Base-by-base conservation (phyloP, 2,888 invertebrate genomes). In the Orthosia gracilis region DNA sequence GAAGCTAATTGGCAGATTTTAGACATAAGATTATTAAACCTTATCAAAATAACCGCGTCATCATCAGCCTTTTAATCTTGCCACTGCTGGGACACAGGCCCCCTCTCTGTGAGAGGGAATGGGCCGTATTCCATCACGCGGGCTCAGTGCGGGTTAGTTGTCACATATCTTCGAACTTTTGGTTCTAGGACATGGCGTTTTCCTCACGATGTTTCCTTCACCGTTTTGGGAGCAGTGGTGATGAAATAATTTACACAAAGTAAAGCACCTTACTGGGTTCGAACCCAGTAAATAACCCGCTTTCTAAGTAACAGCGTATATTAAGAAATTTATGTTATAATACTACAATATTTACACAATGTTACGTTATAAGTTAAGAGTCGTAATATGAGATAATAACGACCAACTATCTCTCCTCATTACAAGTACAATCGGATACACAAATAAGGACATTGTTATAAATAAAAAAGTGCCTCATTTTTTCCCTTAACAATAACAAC, bases 401-500 rank as follows among this genome's bases (percentile, higher is more conserved):
- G 23, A 40, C 7, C 55, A 21, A 64, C 21, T 66, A 57, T 78
- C 52, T 66, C 61, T 57, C 15, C 58, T 72, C 52, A 57, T 82
- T 59, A 78, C 59, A 72, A 64, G 52, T 57, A 65, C 21, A 65
- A 68, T 83, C 31, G 15, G 52, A 54, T 72, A 71, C 69, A 67
- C 21, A 79, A 79, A 63, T 58, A 50, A 63, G 40, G 47, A 59
- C 66, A 52, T 50, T 52, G 18, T 67, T 64, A 59, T 9, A 21
- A 69, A 64, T 26, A 80, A 69, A 73, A 76, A 57, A 31, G 11
- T 26, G 40, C 15, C 58, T 55, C 45, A 65, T 76, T 85, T 84
- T 84, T 69, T n/a, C n/a, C 49, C 59, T 45, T 69, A 72, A 76
- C 66, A 74, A 76, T 67, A 59, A 59, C 45, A 70, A 71, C 58